These are phyloP conservation scores for Rhynchotus rufescens DNA, from an alignment of 2,797 vertebrate genomes.

Conservation along the genomic window DNA sequence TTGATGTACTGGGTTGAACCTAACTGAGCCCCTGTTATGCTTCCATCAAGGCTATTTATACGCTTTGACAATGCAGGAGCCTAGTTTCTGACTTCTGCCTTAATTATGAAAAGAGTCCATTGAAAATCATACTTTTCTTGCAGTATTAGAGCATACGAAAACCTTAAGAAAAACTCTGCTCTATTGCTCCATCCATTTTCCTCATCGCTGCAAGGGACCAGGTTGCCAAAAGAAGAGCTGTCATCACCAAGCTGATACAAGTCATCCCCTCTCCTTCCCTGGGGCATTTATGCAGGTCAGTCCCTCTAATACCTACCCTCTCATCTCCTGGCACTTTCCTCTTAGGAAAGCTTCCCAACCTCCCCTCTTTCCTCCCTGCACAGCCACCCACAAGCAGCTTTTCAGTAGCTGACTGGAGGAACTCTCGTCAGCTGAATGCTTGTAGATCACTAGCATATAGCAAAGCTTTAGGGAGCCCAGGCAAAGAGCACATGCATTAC, in stretches of 20 bases:
- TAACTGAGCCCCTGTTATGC: slow-evolving; percentile 7
- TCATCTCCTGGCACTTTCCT: slow-evolving; percentile 12
- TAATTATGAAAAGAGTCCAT: slow-evolving; percentile 7
- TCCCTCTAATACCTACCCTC: not conserved
- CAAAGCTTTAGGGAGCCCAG: slow-evolving; percentile 12
- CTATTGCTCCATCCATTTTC: not conserved
- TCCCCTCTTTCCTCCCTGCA: slow-evolving; percentile 8
- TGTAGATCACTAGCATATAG: not conserved
- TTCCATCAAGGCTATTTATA: slow-evolving; percentile 57
- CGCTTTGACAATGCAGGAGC: slow-evolving; percentile 31
- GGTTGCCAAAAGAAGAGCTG: not conserved
- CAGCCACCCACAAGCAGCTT: slow-evolving; percentile 35
- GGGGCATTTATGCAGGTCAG: slow-evolving; percentile 10
- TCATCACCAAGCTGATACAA: not conserved
- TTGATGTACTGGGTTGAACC: not conserved
- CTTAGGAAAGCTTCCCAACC: slow-evolving; percentile 15
- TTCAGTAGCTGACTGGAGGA: not conserved
- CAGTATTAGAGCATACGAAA: not conserved
- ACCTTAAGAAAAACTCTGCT: not conserved
- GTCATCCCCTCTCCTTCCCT: not conserved
- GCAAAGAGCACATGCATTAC: not conserved
- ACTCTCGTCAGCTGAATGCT: slow-evolving; percentile 1
- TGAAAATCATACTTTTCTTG: not conserved
- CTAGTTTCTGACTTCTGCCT: slow-evolving; percentile 43
- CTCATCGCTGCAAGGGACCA: not conserved